Evolutionary conservation across 2,797 vertebrate genomes (phyloP).

Genomic region (Microchirus variegatus): DNA sequence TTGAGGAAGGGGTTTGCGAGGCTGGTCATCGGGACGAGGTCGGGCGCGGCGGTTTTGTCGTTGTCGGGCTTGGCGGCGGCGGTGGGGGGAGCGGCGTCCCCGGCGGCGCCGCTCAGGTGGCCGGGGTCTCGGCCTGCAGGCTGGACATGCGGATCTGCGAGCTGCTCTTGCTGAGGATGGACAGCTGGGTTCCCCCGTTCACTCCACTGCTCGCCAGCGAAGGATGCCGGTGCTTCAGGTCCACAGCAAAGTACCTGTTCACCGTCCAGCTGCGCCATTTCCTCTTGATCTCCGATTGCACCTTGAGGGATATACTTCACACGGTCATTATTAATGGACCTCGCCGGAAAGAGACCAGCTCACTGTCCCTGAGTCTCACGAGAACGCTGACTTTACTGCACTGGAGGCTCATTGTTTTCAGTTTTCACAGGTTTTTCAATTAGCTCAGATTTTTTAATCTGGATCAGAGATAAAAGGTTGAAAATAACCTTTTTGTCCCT

Average conservation of each 20-base stretch:
- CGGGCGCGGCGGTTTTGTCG: conserved; percentile 19
- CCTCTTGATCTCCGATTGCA: conserved; percentile 99
- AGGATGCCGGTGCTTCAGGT: conserved; percentile 97
- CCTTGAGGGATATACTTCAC: conserved; percentile 94
- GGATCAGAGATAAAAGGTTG: too few species aligned
- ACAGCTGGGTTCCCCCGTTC: conserved; percentile 97
- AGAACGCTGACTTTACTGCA: conserved; percentile 72
- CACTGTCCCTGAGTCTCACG: conserved; percentile 65
- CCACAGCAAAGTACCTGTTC: conserved; percentile 99
- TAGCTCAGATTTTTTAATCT: too few species aligned
- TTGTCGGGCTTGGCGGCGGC: conserved; percentile 11
- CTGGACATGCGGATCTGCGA: conserved; percentile 97
- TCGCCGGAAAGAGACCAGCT: conserved; percentile 64
- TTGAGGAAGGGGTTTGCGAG: conserved; percentile 60
- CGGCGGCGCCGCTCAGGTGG: conserved; percentile 57
- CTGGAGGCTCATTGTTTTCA: not conserved
- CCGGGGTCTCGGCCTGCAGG: conserved; percentile 70
- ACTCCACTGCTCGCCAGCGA: conserved; percentile 98
- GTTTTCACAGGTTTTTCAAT: not conserved
- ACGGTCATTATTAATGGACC: conserved; percentile 89
- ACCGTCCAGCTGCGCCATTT: conserved; percentile 99
- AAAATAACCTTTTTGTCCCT: not conserved
- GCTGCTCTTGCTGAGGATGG: conserved; percentile 98
- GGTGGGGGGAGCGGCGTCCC: not conserved
- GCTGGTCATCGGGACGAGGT: conserved; percentile 64